Evolutionary conservation across 2,113 vertebrate species (phyloP).

Genomic region (Myxocyprinus asiaticus): DNA sequence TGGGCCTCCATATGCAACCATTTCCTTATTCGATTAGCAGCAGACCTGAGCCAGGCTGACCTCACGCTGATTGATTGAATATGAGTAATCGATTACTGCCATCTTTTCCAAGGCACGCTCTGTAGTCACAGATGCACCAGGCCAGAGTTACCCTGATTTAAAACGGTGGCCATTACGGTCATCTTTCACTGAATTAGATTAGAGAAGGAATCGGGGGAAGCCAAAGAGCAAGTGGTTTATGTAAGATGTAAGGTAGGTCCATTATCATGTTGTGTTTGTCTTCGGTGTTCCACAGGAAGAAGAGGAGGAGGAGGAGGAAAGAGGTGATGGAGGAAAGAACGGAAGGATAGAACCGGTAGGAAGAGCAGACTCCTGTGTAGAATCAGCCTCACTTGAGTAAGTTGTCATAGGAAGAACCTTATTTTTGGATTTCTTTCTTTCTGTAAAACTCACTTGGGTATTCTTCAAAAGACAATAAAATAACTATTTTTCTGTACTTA

Average conservation of each 20-base stretch:
- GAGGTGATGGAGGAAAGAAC: slow-evolving; percentile 78
- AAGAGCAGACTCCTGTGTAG: slow-evolving; percentile 87
- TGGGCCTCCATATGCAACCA: slow-evolving; percentile 37
- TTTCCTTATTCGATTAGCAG: slow-evolving; percentile 50
- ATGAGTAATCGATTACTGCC: slow-evolving; percentile 56
- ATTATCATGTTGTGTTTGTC: not conserved
- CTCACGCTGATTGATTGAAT: slow-evolving; percentile 54
- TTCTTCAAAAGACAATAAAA: no score
- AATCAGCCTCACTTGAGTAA: slow-evolving; percentile 86
- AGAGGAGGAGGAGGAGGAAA: slow-evolving; percentile 81
- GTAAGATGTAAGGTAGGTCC: not conserved
- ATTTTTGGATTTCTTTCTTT: not conserved
- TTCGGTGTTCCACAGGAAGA: slow-evolving; percentile 59
- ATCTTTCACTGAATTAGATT: slow-evolving; percentile 24
- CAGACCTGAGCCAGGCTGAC: slow-evolving; percentile 13
- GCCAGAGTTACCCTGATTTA: slow-evolving; percentile 14
- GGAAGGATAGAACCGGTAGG: slow-evolving; percentile 91
- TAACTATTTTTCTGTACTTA: no score
- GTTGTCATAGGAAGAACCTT: slow-evolving; percentile 56
- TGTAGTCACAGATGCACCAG: not conserved
- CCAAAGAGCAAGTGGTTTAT: not conserved
- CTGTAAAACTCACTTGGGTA: no score
- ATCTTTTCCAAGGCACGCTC: slow-evolving; percentile 25
- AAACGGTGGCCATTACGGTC: not conserved
- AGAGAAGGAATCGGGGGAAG: not conserved